phyloP scores from a whole-genome alignment of 2,113 vertebrate species.

The Barbus barbus region DNA sequence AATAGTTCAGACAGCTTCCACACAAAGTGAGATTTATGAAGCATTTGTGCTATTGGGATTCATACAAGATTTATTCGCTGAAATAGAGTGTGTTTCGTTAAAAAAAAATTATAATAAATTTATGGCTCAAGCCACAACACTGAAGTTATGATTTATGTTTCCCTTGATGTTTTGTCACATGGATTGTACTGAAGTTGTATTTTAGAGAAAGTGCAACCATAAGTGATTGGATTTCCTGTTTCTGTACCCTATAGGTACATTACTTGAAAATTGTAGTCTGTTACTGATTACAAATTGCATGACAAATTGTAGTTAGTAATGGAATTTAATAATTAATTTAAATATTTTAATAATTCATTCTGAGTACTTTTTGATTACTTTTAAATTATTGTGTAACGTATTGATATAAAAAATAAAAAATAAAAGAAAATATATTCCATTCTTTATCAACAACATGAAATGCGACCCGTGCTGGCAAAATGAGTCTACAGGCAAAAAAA shows the following conservation, averaged over 20 bases:
- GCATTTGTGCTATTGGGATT: conserved; percentile 24
- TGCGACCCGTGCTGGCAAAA: too few relatives aligned
- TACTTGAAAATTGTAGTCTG: too few relatives aligned
- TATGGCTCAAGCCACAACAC: neutral
- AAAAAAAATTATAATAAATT: neutral
- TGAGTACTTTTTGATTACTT: neutral
- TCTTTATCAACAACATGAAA: too few relatives aligned
- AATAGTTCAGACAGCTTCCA: conserved; percentile 29
- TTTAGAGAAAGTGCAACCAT: neutral
- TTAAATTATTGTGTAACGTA: neutral
- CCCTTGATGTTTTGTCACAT: conserved; percentile 34
- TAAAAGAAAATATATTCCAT: neutral
- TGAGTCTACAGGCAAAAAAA: too few relatives aligned
- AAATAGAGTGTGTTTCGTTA: conserved; percentile 11
- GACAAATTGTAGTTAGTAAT: neutral
- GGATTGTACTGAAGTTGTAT: conserved; percentile 13
- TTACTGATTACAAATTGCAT: neutral
- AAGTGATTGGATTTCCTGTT: conserved; percentile 8
- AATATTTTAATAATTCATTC: neutral
- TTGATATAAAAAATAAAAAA: neutral
- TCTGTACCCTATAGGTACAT: neutral
- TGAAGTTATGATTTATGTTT: conserved; percentile 36
- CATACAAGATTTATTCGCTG: conserved; percentile 23
- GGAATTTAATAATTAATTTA: neutral
- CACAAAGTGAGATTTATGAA: conserved; percentile 30